Evolutionary conservation across 1,140 invertebrate species (phyloP).

Genomic region (Andricus grossulariae): DNA sequence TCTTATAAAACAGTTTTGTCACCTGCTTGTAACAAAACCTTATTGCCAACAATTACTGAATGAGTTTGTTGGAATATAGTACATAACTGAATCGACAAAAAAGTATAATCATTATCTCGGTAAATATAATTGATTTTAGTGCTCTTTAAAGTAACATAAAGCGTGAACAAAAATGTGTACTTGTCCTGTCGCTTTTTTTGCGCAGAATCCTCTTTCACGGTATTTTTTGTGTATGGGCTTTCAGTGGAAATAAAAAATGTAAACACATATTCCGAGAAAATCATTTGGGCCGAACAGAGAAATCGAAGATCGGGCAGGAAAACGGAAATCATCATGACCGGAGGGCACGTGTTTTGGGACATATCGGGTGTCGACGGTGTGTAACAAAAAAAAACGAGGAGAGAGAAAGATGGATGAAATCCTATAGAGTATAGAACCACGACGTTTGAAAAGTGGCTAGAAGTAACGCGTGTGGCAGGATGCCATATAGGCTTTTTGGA

Average conservation of each 20-base stretch:
- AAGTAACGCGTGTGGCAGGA: conserved; percentile 67
- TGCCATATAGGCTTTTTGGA: conserved; percentile 43
- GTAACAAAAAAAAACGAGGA: conserved; percentile 41
- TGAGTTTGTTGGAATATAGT: too few species aligned
- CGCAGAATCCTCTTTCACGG: background rate
- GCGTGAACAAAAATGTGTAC: too few species aligned
- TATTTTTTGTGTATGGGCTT: background rate
- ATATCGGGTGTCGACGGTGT: conserved; percentile 41
- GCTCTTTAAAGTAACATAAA: too few species aligned
- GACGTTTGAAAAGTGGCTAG: conserved; percentile 69
- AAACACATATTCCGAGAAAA: conserved; percentile 43
- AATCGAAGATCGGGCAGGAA: conserved; percentile 53
- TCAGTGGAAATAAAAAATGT: background rate
- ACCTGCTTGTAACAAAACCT: too few species aligned
- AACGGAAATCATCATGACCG: conserved; percentile 63
- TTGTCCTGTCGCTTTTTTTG: too few species aligned
- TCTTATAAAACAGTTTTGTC: too few species aligned
- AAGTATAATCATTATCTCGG: too few species aligned
- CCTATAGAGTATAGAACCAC: conserved; percentile 49
- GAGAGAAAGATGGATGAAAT: conserved; percentile 47
- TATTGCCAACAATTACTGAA: too few species aligned
- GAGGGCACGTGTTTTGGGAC: conserved; percentile 53
- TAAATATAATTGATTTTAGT: too few species aligned
- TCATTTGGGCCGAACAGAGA: background rate
- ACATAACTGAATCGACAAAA: too few species aligned